Base-by-base conservation (phyloP, 2,113 vertebrate genomes). In the Gavialis gangeticus region DNA sequence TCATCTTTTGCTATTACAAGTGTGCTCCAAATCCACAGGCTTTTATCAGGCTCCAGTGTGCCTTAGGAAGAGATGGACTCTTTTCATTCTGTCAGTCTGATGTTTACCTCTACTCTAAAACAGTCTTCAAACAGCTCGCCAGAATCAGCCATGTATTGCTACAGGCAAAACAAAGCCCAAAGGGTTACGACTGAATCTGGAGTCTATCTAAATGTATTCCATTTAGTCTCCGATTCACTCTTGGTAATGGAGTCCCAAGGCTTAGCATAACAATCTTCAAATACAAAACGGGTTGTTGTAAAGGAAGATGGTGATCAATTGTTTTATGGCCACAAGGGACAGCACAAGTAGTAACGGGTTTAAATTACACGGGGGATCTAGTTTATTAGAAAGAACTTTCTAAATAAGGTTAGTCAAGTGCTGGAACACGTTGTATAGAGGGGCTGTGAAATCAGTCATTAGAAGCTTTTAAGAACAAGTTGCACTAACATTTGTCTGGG, bases 61-160 rank as follows among this genome's bases (percentile, higher is more conserved):
- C 24, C 59, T 88, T 78, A 71, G 24, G 78, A 95, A 92, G n/a
- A 69, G 16, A 90, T 57, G 88, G 24, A 88, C 0, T 8, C 15
- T 57, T 84, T 79, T 76, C 10, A 8, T 56, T 91, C 87, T 75
- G 75, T 71, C 27, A 17, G 28, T 91, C 55, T 96, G 82, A 95
- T 30, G 75, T 85, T 89, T 95, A 83, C 86, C 54, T 64, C 16
- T 83, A 71, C 63, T 84, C 94, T 92, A 82, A 94, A 95, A 82
- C 89, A 66, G 30, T 73, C 67, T 94, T 95, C 64, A 95, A 92
- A 95, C 24, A 90, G 16, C 73, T 91, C 89, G 75, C 10, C 80
- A 82, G 46, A 84, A 84, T 64, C 5, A 56, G 63, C 22, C 58
- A 96, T 93, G 84, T 28, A 69, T 3, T 58, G 89, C 93, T 88